A percentile compares a stretch with the other conserved stretches of the same genome.
Conservation (phyloP, 2,113 vertebrate species). For the Salminus brasiliensis region DNA sequence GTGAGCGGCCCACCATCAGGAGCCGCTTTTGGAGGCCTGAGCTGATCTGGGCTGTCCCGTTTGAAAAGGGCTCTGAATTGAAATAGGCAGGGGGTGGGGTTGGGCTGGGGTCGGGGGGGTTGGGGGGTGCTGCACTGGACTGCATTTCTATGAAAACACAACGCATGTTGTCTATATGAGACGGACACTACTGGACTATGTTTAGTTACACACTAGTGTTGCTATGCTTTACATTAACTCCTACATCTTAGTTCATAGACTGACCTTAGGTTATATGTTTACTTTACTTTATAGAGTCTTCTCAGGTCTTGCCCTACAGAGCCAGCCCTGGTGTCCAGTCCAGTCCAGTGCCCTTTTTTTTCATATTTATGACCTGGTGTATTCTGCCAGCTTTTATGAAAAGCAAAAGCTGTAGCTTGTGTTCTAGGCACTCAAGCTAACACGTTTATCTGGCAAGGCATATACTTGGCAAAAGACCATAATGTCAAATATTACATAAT, state of each 20-base stretch:
- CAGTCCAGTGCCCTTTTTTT: neutral
- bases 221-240: neutral
- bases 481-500: neutral
- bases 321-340: too few relatives aligned
- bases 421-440: neutral
- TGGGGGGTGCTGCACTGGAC: conserved; percentile 50
- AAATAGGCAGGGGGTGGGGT: too few relatives aligned
- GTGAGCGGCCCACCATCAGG: conserved; percentile 55
- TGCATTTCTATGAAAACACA: conserved; percentile 23
- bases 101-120: too few relatives aligned
- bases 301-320: neutral
- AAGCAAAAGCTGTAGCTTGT: neutral
- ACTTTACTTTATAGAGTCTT: neutral
- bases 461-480: neutral
- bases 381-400: neutral
- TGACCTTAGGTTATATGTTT: neutral
- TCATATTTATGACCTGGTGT: neutral
- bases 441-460: neutral
- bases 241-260: neutral
- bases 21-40: conserved; percentile 54
- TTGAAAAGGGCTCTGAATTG: conserved; percentile 65
- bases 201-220: neutral
- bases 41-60: conserved; percentile 50
- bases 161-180: neutral
- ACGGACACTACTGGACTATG: neutral